Evolutionary conservation across 2,888 invertebrate genomes (phyloP).

Genomic region (Cyclophora punctaria): DNA sequence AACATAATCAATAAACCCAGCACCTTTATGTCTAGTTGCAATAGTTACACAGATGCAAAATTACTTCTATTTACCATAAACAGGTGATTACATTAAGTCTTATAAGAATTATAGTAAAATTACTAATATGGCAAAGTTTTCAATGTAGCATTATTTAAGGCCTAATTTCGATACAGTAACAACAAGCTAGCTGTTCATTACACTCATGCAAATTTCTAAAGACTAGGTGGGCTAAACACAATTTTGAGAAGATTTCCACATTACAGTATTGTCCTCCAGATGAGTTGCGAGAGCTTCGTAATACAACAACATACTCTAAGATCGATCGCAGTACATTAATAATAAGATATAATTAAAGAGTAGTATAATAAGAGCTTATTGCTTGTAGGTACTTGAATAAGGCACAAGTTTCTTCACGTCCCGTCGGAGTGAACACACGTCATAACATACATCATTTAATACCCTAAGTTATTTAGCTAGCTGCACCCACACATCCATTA

Average conservation of each 20-base stretch:
- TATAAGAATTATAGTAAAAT: slow-evolving; percentile 68
- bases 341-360: slow-evolving; percentile 23
- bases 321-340: not conserved
- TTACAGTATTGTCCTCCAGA: slow-evolving; percentile 6
- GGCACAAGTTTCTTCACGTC: slow-evolving; percentile 32
- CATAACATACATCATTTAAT: slow-evolving; percentile 16
- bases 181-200: slow-evolving; percentile 52
- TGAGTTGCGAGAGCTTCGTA: not conserved
- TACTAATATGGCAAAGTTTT: slow-evolving; percentile 76
- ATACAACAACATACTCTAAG: slow-evolving; percentile 2
- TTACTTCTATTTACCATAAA: slow-evolving; percentile 50
- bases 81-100: slow-evolving; percentile 64
- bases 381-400: slow-evolving; percentile 31
- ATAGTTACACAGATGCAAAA: slow-evolving; percentile 64
- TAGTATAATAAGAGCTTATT: slow-evolving; percentile 29
- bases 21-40: slow-evolving; percentile 70
- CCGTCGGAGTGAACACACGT: slow-evolving; percentile 11
- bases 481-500: slow-evolving; percentile 47
- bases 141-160: slow-evolving; percentile 69
- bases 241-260: slow-evolving; percentile 41
- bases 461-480: slow-evolving; percentile 42
- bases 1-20: slow-evolving; percentile 66
- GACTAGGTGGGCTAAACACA: slow-evolving; percentile 71
- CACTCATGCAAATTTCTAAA: slow-evolving; percentile 54
- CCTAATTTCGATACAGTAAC: slow-evolving; percentile 55